phyloP scores from a whole-genome alignment of 2,888 invertebrate genomes.

The Rhyacophila evoluta region DNA sequence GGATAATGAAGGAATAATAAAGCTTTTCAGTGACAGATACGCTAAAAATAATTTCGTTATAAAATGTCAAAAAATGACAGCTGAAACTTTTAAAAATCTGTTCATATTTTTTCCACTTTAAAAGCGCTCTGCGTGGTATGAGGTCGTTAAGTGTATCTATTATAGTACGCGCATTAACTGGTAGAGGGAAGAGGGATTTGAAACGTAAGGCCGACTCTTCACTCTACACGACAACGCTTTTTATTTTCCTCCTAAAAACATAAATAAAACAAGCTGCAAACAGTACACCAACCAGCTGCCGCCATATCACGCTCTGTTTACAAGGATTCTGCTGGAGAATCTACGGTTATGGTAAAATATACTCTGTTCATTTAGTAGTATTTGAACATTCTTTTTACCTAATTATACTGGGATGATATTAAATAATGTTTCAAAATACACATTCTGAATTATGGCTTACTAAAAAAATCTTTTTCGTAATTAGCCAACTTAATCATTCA shows the following conservation, averaged over 20 bases:
- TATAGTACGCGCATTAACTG: conserved; percentile 29
- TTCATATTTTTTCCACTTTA: neutral
- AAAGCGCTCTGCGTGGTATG: neutral
- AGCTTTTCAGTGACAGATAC: too few species aligned
- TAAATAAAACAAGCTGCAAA: conserved; percentile 49
- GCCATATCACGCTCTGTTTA: conserved; percentile 34
- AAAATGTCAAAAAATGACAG: neutral
- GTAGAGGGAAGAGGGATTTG: conserved; percentile 30
- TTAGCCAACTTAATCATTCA: too few species aligned
- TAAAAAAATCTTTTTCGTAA: too few species aligned
- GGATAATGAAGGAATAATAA: too few species aligned
- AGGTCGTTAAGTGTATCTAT: neutral
- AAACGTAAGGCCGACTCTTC: conserved; percentile 31
- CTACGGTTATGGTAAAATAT: neutral
- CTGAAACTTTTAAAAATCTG: neutral
- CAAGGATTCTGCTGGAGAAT: conserved; percentile 40
- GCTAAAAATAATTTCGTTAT: too few species aligned
- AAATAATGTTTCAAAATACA: too few species aligned
- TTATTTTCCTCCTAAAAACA: conserved; percentile 49
- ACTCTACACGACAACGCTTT: conserved; percentile 44
- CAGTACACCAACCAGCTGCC: conserved; percentile 46
- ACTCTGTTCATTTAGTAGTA: conserved; percentile 27
- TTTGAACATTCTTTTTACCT: too few species aligned
- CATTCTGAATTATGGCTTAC: too few species aligned
- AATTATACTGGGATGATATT: too few species aligned